Evolutionary conservation across 2,113 vertebrate species (phyloP), one percentile per base, ranked within the genome.

Genomic region (Gymnocephalus cernua): DNA sequence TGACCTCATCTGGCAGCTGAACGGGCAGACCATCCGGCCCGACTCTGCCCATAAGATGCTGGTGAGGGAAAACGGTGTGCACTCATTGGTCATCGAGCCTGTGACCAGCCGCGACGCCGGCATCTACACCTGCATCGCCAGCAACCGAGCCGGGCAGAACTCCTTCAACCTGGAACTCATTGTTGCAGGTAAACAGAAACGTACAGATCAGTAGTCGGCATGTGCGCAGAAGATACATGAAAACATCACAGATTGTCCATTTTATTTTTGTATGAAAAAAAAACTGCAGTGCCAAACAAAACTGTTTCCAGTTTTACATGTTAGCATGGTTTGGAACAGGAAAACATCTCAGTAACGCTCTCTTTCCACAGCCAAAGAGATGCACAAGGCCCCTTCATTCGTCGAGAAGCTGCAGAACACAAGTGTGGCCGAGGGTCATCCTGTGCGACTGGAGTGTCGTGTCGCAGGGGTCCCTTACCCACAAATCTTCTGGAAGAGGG

Each of bases 401-500:
- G 70, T 97, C 3, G 98, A 99, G 93, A 99, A 99, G 94, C 96
- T 99, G 74, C 98, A 99, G 65, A 99, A 99, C 95, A 99, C 98
- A 0, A 97, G 96, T 0, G 97, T 99, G 44, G 96, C 97, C 0
- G 98, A 99, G 44, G 97, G 98, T 56, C 97, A 98, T 84, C 98
- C 98, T 0, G 97, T 99, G 79, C 92, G 98, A 27, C 87, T 99
- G 89, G 98, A 99, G 89, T 99, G 98, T 64, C 96, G 97, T 0
- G 96, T 99, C 72, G 94, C 88, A 0, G 98, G 96, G 0, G 95
- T 96, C 15, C 98, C 98, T 0, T 95, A 94, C 5, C 98, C 98
- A 14, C 98, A 99, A 76, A 99, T 99, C 93, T 99, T 99, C 82
- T 99, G 98, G 98, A 99, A 99, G 90, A 97, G 96, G 77, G 98